phyloP scores from a whole-genome alignment of 2,113 vertebrate genomes.

The Alouatta palliata region DNA sequence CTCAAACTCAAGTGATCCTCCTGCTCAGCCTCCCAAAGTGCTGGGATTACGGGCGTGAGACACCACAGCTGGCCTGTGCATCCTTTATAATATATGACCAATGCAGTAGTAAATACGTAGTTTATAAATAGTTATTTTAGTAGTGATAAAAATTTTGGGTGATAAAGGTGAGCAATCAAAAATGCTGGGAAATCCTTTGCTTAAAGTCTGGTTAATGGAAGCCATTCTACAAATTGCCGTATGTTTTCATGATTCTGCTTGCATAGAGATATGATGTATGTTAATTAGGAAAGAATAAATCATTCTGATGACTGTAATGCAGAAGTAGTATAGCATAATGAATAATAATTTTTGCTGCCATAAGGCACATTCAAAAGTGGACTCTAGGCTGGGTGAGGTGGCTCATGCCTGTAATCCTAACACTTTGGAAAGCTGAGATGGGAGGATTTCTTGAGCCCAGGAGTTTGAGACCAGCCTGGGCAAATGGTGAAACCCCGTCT shows the following conservation, averaged over 20 bases:
- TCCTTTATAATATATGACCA: background rate
- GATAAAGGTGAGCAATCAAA: background rate
- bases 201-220: conserved; percentile 37
- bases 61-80: background rate
- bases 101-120: background rate
- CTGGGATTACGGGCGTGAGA: too few species aligned
- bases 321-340: background rate
- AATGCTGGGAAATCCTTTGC: background rate
- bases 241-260: conserved; percentile 24
- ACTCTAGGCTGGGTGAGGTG: background rate
- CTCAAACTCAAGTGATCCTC: too few species aligned
- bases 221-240: background rate
- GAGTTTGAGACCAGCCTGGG: background rate
- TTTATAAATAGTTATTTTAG: conserved; percentile 9
- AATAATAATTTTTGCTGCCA: conserved; percentile 30
- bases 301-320: background rate
- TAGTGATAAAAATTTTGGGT: background rate
- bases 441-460: background rate
- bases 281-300: conserved; percentile 38
- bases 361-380: background rate
- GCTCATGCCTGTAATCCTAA: background rate
- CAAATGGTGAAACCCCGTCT: background rate
- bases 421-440: background rate
- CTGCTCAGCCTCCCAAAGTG: too few species aligned
- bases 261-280: background rate